A percentile compares a stretch with the other conserved stretches of the same genome.
Evolutionary conservation across 92 coral and sea anemone species (phyloP).

Genomic region (Actinostola sp.): DNA sequence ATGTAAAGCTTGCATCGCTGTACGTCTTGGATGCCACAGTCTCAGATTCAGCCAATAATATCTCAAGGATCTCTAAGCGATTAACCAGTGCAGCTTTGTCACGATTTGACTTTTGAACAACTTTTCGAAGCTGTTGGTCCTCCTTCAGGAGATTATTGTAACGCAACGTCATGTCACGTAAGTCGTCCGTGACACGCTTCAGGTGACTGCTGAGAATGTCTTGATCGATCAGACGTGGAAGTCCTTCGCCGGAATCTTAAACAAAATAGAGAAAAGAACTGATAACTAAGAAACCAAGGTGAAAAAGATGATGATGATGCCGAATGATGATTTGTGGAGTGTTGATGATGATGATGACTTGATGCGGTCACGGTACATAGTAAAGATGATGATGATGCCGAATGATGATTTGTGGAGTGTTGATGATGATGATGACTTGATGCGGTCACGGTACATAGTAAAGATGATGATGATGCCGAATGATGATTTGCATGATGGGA

Average conservation of each 20-base stretch:
- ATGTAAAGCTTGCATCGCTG: conserved; percentile 38
- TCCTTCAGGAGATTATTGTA: conserved; percentile 63
- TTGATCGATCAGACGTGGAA: conserved; percentile 30
- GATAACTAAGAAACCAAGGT: no score
- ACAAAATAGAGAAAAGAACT: neutral
- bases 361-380: no score
- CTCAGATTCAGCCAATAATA: conserved; percentile 43
- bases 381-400: no score
- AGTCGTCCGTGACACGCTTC: conserved; percentile 56
- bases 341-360: no score
- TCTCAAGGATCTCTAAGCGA: conserved; percentile 30
- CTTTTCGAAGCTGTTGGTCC: conserved; percentile 48
- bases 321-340: no score
- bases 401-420: no score
- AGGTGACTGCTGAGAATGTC: conserved; percentile 63
- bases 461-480: no score
- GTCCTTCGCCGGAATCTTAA: conserved; percentile 24
- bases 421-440: no score
- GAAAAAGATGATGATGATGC: no score
- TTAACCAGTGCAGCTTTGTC: conserved; percentile 26
- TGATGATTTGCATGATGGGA: no score
- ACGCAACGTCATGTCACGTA: conserved; percentile 66
- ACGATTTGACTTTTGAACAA: conserved; percentile 22
- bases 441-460: no score
- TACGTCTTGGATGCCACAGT: conserved; percentile 46